Percentiles rank a stretch among this genome's conserved stretches.
Conservation (phyloP, 2,888 invertebrate genomes). For the Trichogramma evanescens region DNA sequence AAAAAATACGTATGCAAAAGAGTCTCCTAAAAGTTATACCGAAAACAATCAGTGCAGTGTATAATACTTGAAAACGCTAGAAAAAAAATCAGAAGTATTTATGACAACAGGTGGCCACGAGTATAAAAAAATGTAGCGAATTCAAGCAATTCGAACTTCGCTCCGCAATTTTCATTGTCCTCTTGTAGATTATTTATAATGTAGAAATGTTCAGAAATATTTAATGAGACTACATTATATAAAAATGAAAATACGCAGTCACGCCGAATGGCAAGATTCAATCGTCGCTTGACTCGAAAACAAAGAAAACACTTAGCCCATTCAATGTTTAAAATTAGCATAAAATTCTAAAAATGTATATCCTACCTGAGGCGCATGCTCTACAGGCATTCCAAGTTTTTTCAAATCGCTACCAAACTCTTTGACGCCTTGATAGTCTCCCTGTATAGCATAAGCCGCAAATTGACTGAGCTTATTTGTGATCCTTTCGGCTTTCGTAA, state of each 20-base stretch:
- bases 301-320: background rate
- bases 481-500: constrained; percentile 85
- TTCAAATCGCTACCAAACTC: constrained; percentile 88
- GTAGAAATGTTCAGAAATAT: background rate
- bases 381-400: constrained; percentile 89
- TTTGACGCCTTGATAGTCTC: constrained; percentile 87
- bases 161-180: background rate
- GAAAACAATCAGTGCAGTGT: constrained; percentile 8
- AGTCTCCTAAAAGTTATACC: constrained; percentile 15
- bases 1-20: constrained; percentile 8
- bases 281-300: constrained; percentile 18
- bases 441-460: constrained; percentile 88
- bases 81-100: background rate
- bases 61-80: constrained; percentile 18
- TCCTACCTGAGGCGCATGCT: constrained; percentile 89
- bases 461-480: constrained; percentile 88
- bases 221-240: too few relatives aligned
- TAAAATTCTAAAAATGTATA: background rate
- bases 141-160: constrained; percentile 16
- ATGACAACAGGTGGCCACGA: background rate
- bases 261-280: constrained; percentile 12
- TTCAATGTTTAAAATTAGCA: background rate
- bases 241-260: constrained; percentile 7
- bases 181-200: background rate
- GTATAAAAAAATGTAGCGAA: constrained; percentile 11